Percentiles rank a stretch among this genome's conserved stretches.
Evolutionary conservation across 2,888 invertebrate species (phyloP).

Genomic region (Boloria euphrosyne): DNA sequence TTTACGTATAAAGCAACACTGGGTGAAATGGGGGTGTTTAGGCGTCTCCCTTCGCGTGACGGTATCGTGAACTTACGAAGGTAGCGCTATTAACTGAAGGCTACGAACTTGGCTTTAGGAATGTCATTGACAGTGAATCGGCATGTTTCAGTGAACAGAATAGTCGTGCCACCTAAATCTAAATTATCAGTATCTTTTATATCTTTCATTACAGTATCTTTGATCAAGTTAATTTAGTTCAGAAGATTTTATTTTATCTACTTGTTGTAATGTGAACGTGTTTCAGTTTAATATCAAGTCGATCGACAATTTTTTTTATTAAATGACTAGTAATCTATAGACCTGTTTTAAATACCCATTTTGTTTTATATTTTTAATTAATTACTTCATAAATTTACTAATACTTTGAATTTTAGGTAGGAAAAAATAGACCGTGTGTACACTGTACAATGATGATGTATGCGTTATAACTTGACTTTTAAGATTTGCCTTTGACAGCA

Average conservation of each 20-base stretch:
- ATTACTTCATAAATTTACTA: too few relatives aligned
- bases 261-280: background rate
- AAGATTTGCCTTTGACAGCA: background rate
- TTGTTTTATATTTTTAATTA: too few relatives aligned
- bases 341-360: too few relatives aligned
- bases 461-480: too few relatives aligned
- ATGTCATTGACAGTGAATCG: slow-evolving; percentile 50
- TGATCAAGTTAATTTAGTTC: slow-evolving; percentile 2
- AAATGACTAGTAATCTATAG: too few relatives aligned
- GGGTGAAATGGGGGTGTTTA: slow-evolving; percentile 30
- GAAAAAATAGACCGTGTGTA: too few relatives aligned
- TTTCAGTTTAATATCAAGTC: background rate
- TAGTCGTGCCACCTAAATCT: background rate
- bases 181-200: background rate
- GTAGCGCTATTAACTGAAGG: slow-evolving; percentile 50
- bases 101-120: slow-evolving; percentile 57
- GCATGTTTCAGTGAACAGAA: slow-evolving; percentile 19
- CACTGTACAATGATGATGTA: too few relatives aligned
- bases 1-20: slow-evolving; percentile 19
- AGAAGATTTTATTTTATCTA: background rate
- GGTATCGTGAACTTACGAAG: slow-evolving; percentile 48
- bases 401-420: too few relatives aligned
- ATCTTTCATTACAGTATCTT: too few relatives aligned
- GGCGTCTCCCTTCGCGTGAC: slow-evolving; percentile 48
- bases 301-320: too few relatives aligned